phyloP scores from a whole-genome alignment of 2,113 vertebrate genomes.

The Engraulis encrasicolus region DNA sequence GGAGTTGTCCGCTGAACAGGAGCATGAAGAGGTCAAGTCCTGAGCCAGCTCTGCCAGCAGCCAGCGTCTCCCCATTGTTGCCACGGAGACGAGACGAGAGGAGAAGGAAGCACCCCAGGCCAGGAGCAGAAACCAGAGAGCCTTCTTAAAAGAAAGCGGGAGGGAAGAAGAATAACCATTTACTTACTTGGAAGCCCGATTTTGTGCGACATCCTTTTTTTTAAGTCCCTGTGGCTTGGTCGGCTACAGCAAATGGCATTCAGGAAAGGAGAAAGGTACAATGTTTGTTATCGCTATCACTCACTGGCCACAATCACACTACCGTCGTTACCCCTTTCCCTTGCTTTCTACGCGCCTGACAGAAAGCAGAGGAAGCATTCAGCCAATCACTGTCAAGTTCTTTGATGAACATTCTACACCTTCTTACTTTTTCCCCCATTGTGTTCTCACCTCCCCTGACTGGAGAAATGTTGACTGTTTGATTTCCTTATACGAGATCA shows the following conservation, averaged over 20 bases:
- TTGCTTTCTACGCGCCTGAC: neutral
- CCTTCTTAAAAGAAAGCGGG: neutral
- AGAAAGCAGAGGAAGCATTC: constrained; percentile 27
- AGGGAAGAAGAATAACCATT: constrained; percentile 53
- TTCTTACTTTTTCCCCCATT: constrained; percentile 28
- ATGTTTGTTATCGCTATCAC: constrained; percentile 37
- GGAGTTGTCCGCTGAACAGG: constrained; percentile 86
- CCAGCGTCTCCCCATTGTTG: neutral
- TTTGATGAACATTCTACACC: neutral
- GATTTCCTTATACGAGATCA: constrained; percentile 59
- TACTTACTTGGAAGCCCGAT: neutral
- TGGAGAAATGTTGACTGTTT: constrained; percentile 33
- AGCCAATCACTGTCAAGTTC: neutral
- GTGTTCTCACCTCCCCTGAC: constrained; percentile 4
- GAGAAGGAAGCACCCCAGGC: constrained; percentile 50
- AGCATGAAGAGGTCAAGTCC: constrained; percentile 85
- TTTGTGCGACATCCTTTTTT: constrained; percentile 50
- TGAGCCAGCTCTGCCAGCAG: constrained; percentile 77
- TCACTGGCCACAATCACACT: constrained; percentile 38
- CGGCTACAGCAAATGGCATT: constrained; percentile 49
- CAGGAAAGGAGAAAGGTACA: neutral
- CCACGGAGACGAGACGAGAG: constrained; percentile 58
- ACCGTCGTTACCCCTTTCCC: constrained; percentile 22
- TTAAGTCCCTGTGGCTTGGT: constrained; percentile 64
- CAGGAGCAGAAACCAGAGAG: constrained; percentile 56